Evolutionary conservation across 2,797 vertebrate genomes (phyloP).

Genomic region (Sebastes diploproa): DNA sequence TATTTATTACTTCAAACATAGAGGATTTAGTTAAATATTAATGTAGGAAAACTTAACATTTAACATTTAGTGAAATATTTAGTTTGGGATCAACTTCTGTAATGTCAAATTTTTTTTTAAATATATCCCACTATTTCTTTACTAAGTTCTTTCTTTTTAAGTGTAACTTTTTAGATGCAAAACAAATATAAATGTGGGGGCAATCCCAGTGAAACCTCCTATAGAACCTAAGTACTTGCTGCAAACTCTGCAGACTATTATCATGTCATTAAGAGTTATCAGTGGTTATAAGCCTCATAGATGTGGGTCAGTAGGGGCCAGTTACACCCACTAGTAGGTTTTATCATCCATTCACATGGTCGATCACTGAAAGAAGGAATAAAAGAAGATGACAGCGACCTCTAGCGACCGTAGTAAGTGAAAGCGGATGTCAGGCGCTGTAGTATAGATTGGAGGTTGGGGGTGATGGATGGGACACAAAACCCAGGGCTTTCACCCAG

Average conservation of each 20-base stretch:
- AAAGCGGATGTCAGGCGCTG: no score
- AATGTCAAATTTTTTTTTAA: background rate
- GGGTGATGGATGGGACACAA: no score
- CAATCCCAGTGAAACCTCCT: background rate
- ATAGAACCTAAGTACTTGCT: background rate
- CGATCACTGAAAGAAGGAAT: no score
- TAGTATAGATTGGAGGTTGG: no score
- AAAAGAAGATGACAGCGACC: no score
- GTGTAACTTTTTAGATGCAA: background rate
- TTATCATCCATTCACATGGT: no score
- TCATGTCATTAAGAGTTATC: no score
- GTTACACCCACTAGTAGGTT: no score
- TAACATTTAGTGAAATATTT: conserved; percentile 28
- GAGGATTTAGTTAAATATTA: conserved; percentile 13
- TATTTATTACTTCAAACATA: conserved; percentile 19
- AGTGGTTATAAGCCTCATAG: no score
- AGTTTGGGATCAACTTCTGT: background rate
- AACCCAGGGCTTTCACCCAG: no score
- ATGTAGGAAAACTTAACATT: conserved; percentile 7
- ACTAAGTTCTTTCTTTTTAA: background rate
- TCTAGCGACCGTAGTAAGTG: accelerated
- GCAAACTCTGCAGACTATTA: background rate
- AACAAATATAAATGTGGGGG: background rate
- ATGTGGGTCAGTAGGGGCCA: no score
- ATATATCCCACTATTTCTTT: background rate